phyloP scores from a whole-genome alignment of 2,797 vertebrate species.

The Aphelocoma californica region DNA sequence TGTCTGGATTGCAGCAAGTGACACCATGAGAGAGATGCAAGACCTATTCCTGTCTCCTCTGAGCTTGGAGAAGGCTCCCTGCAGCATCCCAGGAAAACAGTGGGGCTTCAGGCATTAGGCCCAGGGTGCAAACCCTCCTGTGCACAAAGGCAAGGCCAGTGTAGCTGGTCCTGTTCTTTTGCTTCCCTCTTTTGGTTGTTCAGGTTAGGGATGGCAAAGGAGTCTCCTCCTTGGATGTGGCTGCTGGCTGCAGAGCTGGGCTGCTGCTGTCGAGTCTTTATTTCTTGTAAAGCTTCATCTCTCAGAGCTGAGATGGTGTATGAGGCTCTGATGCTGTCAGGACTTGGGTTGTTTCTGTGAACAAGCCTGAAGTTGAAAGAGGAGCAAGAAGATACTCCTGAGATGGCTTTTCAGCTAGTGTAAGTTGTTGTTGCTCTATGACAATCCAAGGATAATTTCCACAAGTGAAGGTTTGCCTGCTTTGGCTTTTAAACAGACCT shows the following conservation, averaged over 20 bases:
- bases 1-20: not conserved
- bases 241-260: not conserved
- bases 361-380: not conserved
- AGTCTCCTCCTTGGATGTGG: fast-evolving
- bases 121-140: not conserved
- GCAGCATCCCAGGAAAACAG: not conserved
- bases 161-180: not conserved
- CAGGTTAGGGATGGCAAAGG: not conserved
- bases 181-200: not conserved
- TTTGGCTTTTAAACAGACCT: not conserved
- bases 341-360: not conserved
- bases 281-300: not conserved
- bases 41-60: not conserved
- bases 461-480: not conserved
- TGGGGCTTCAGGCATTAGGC: fast-evolving
- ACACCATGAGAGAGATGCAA: not conserved
- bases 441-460: not conserved
- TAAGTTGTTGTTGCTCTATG: not conserved
- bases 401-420: not conserved
- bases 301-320: not conserved
- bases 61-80: not conserved
- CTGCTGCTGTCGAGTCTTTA: not conserved
- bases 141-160: too few relatives aligned
- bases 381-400: not conserved
- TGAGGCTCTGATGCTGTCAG: not conserved